Base-by-base conservation (phyloP, 2,113 vertebrate genomes). In the Aegotheles bennettii region DNA sequence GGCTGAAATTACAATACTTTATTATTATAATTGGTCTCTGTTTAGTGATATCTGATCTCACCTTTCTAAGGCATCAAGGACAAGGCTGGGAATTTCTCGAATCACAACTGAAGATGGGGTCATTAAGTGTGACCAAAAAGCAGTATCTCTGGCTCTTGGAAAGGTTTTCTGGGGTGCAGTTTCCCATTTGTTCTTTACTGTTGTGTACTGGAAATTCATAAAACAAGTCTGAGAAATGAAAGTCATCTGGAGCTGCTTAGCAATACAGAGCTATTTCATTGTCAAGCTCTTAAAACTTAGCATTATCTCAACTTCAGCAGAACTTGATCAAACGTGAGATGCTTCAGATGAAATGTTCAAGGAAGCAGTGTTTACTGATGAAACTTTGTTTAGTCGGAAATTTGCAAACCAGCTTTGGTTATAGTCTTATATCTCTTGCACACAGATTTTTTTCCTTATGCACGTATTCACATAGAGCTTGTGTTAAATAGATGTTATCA, bases 401-500 rank as follows among this genome's bases (percentile, higher is more conserved):
- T 94, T 79, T 94, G 56, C 36, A 89, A 89, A 87, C 51, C 80
- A 91, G 84, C 53, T 91, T 94, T 87, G 60, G 57, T 84, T 92
- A 16, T 8, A 78, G 77, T 56, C 54, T 79, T 91, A 38, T 94
- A 95, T 90, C 85, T 94, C 56, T 89, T 71, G 1, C n/a, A 81
- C 38, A 67, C 71, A 94, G 82, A 59, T 70, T 70, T 93, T 94
- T 93, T 93, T 40, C 38, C 57, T 87, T 93, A 40, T 77, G 40
- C 76, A 89, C 0, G 2, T 75, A 94, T 64, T 94, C 90, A 84
- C 64, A 21, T 70, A 86, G 76, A 78, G 48, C 48, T 93, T 84
- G 86, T 84, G 69, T 73, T 94, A 95, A 92, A 94, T 84, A 96
- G 94, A 93, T 93, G 92, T 93, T 94, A 96, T 96, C 95, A 96